Percentiles rank a stretch among this genome's conserved stretches.
Conservation (phyloP, 2,888 invertebrate genomes). For the Tuta absoluta region DNA sequence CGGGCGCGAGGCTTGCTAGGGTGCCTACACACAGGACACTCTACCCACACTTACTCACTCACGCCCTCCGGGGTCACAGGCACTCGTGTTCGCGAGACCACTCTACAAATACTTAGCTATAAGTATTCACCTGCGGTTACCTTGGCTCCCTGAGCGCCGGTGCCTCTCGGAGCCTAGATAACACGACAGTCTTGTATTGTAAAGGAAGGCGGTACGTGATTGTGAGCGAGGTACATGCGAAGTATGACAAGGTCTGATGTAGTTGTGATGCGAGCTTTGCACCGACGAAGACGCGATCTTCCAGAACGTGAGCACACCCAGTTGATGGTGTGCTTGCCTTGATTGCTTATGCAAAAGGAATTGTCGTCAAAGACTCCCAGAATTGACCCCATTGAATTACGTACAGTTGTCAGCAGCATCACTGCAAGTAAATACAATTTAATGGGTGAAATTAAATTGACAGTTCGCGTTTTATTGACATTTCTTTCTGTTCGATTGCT, state of each 20-base stretch:
- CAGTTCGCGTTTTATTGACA: no score
- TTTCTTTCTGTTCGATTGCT: no score
- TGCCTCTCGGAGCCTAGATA: no score
- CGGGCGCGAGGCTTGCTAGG: no score
- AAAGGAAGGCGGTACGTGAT: not conserved
- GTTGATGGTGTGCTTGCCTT: not conserved
- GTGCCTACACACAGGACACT: no score
- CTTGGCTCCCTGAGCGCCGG: no score
- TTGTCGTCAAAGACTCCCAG: not conserved
- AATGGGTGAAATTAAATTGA: no score
- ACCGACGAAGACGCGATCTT: not conserved
- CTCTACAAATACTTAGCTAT: no score
- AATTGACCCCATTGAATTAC: not conserved
- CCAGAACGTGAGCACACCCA: not conserved
- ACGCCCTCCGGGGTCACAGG: no score
- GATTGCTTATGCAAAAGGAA: not conserved
- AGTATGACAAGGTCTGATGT: not conserved
- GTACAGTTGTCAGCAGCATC: not conserved
- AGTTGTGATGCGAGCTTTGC: not conserved
- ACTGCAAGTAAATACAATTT: not conserved
- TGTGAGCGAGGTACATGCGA: not conserved
- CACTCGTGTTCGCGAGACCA: no score
- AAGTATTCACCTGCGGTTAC: no score
- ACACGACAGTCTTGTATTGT: not conserved
- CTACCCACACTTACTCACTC: no score